Conservation (phyloP, 2,888 invertebrate species). For the Apamea anceps region DNA sequence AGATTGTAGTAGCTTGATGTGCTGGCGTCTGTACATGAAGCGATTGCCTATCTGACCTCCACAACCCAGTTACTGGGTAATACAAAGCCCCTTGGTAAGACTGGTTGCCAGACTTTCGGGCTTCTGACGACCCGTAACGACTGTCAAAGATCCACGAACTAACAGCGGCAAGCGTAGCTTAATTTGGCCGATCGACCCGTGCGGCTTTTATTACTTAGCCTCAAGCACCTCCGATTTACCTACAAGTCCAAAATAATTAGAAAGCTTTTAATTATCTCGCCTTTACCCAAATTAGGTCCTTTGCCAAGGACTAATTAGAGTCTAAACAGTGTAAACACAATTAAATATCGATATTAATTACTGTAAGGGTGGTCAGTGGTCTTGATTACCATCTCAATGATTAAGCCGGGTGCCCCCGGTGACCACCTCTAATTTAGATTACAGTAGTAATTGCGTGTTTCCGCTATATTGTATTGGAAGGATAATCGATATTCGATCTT, state of each 20-base stretch:
- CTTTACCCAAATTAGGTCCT: background rate
- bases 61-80: too few species aligned
- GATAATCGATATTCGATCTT: background rate
- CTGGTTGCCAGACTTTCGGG: too few species aligned
- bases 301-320: background rate
- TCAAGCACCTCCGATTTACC: background rate
- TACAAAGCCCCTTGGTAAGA: too few species aligned
- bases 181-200: too few species aligned
- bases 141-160: background rate
- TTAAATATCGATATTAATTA: background rate
- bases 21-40: too few species aligned
- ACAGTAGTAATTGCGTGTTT: background rate
- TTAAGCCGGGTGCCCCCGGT: background rate
- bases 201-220: background rate
- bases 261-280: background rate
- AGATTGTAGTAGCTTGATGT: too few species aligned
- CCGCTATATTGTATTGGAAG: background rate
- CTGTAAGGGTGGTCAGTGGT: background rate
- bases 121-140: too few species aligned
- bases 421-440: background rate
- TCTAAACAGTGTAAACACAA: background rate
- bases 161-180: background rate
- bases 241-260: background rate
- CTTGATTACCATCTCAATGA: background rate
- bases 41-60: too few species aligned